Percentiles rank a stretch among this genome's conserved stretches.
phyloP scores from a whole-genome alignment of 2,797 vertebrate species.

The Ceyx erithaca region DNA sequence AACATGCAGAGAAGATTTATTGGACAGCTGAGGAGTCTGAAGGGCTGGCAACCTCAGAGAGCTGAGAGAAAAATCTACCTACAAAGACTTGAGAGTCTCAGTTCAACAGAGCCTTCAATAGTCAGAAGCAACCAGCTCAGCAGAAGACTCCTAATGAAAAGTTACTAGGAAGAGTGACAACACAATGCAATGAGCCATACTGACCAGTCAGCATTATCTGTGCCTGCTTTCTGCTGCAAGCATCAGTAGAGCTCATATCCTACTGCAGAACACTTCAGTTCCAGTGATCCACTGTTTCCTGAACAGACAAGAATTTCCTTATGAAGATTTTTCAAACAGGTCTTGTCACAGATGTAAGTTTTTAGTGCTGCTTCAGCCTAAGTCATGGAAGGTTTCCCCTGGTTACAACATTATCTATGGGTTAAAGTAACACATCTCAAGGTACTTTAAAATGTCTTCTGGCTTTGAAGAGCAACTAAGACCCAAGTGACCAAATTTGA shows the following conservation, averaged over 20 bases:
- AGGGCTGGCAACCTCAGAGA: neutral
- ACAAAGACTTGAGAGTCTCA: neutral
- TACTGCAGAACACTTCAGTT: neutral
- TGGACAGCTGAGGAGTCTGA: neutral
- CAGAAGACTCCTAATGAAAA: neutral
- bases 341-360: fast-evolving
- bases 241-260: neutral
- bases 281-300: fast-evolving
- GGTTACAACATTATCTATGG: neutral
- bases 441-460: neutral
- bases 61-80: neutral
- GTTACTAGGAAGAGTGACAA: neutral
- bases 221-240: neutral
- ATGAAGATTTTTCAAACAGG: neutral
- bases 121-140: neutral
- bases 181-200: neutral
- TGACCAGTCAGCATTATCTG: neutral
- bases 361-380: neutral
- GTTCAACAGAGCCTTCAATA: neutral
- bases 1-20: neutral
- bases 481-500: neutral
- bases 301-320: neutral
- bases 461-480: neutral
- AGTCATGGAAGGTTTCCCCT: neutral
- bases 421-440: neutral